Base-by-base conservation (phyloP, 2,113 vertebrate species). In the Machaerirhynchus nigripectus region DNA sequence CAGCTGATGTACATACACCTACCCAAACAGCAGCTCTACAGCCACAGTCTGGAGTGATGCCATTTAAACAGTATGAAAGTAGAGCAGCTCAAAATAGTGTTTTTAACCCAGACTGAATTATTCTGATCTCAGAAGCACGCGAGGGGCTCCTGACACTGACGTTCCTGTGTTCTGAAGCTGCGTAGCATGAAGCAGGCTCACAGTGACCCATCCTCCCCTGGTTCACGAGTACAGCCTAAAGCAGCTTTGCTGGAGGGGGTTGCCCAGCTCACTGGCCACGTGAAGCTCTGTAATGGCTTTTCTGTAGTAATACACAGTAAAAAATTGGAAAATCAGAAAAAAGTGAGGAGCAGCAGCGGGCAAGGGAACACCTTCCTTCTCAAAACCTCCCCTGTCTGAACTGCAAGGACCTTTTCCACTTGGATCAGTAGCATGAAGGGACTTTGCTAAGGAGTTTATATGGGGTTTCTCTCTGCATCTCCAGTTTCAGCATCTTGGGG, bases 401-500 rank as follows among this genome's bases (percentile, higher is more conserved):
- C 9, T 52, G 55, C 47, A 55, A 76, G 64, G 67, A 67, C 52
- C 35, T 83, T 90, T 95, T 46, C 76, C 80, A 83, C 76, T 23
- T 30, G 84, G 50, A 61, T 40, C 76, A 65, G 78, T n/a, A 77
- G 89, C 75, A 69, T 7, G 78, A 50, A 74, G 79, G 82, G 64
- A 78, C 82, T 76, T 82, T 63, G 80, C 78, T 49, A 2, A 91
- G 87, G 86, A 23, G 60, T 82, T 95, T 86, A 3, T 46, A 11
- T 28, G 39, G 50, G 46, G 87, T 89, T 95, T 93, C 91, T 93
- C 56, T 79, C 84, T 84, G 60, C 85, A 64, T 86, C 95, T 97
- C 96, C 91, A 81, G 78, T 97, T 97, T 96, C 96, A 95, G 94
- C 89, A 96, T 24, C 95, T 13, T 28, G 69, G 94, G 90, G 84